Base-by-base conservation (phyloP, 2,797 vertebrate species). In the Oryzias sinensis region DNA sequence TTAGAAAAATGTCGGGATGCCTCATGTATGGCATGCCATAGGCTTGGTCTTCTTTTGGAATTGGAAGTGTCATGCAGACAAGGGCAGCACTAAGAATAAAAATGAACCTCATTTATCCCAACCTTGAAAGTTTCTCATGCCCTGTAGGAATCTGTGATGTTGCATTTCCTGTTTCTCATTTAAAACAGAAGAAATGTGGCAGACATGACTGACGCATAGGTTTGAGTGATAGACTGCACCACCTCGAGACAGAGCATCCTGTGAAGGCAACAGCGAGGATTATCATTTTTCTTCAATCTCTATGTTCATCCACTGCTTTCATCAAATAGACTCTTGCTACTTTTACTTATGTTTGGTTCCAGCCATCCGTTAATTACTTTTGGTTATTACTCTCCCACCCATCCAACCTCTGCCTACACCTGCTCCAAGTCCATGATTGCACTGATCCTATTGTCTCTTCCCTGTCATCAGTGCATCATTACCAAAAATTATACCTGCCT, bases 201-300 rank as follows among this genome's bases (percentile, higher is more conserved):
- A 1, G 27, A 49, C 53, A 68, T 77, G 68, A 74, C 59, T 61
- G 60, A 56, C 67, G 55, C 11, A 3, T 15, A 16, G 4, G n/a
- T 66, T 68, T 77, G 67, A 83, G 62, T 79, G 75, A 84, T 46
- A 43, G 24, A 46, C 53, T 56, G 37, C 54, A 62, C 15, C 14
- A 59, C 71, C 72, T 68, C n/a, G 42, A 72, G 73, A 70, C 16
- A 66, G 48, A 61, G 52, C 20, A 57, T 76, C 61, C 64, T 47
- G 25, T 43, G 62, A 17, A 54, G 56, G 62, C 74, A 49, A 60
- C 44, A 52, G 53, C 49, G 51, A 53, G 4, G 41, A 42, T 37
- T 67, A 40, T 9, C 1, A 1, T 27, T 44, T 76, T 60, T 79
- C 37, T 37, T 37, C 33, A 37, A 72, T 71, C 41, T 63, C 47